These are phyloP conservation scores for Bettongia penicillata DNA, from an alignment of 2,113 vertebrate species.

Conservation along the genomic window DNA sequence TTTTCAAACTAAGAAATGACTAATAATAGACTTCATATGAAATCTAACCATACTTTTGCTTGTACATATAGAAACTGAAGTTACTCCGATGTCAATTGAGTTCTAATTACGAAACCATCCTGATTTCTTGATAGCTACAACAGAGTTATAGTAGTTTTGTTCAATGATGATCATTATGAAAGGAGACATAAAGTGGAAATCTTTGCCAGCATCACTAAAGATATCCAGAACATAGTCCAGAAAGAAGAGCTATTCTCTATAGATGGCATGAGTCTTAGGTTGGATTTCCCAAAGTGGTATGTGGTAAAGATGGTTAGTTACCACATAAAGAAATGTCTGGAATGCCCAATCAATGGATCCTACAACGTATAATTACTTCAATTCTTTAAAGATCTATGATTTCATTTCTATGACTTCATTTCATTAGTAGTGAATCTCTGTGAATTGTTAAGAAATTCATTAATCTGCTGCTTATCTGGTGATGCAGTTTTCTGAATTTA, in stretches of 20 bases:
- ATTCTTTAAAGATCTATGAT: not conserved
- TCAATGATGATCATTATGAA: not conserved
- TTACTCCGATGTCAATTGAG: not conserved
- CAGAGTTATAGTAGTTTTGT: not conserved
- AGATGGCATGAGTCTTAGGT: not conserved
- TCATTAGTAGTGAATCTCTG: not conserved
- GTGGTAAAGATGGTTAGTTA: slow-evolving; percentile 1
- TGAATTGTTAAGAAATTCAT: not conserved
- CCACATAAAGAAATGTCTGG: not conserved
- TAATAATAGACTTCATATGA: not conserved
- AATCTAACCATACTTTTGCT: not conserved
- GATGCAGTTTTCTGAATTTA: not conserved
- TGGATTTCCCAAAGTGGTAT: not conserved
- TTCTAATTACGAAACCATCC: not conserved
- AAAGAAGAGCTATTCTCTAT: not conserved
- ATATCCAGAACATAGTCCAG: not conserved
- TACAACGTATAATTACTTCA: not conserved
- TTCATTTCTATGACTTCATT: not conserved
- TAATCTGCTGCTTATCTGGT: not conserved
- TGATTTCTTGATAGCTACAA: not conserved
- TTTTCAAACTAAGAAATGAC: slow-evolving; percentile 14
- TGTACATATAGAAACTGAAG: not conserved
- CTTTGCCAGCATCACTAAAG: not conserved
- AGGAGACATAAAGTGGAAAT: not conserved
- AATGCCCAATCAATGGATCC: not conserved